A percentile compares a stretch with the other conserved stretches of the same genome.
Evolutionary conservation across 2,797 vertebrate species (phyloP).

Genomic region (Halcyon leucocephala): DNA sequence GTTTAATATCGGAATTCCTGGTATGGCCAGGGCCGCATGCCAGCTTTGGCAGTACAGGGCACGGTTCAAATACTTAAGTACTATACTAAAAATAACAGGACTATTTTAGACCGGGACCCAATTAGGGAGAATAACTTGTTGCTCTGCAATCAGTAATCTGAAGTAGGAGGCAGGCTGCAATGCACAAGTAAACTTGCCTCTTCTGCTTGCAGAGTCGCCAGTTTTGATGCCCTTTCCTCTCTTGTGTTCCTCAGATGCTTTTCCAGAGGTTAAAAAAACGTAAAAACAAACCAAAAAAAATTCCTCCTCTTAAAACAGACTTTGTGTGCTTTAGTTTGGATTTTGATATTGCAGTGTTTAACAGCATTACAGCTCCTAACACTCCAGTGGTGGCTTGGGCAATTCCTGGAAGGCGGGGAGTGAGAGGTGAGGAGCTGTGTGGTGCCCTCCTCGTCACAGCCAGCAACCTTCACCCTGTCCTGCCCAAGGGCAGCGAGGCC

Average conservation of each 20-base stretch:
- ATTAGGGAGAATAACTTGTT: conserved; percentile 66
- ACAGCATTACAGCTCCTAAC: conserved; percentile 29
- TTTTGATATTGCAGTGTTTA: conserved; percentile 4
- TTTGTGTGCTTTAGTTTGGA: background rate
- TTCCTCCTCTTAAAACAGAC: background rate
- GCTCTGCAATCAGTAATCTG: conserved; percentile 48
- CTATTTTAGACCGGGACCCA: conserved; percentile 77
- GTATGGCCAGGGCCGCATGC: conserved; percentile 17
- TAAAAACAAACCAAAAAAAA: background rate
- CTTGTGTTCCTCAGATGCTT: background rate
- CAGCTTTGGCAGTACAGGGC: conserved; percentile 52
- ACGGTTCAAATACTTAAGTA: conserved; percentile 73
- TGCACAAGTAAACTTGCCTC: background rate
- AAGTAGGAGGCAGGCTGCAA: conserved; percentile 36
- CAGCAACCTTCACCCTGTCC: background rate
- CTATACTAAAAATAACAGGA: conserved; percentile 77
- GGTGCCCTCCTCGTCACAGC: background rate
- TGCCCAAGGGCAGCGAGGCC: rapidly evolving
- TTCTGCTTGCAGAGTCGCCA: background rate
- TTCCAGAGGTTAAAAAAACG: background rate
- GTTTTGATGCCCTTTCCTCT: background rate
- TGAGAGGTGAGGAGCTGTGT: rapidly evolving
- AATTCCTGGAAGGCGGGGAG: conserved; percentile 63
- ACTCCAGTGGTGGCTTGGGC: background rate
- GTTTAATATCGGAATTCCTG: conserved; percentile 49